Evolutionary conservation across 2,888 invertebrate species (phyloP).

Genomic region (Sinodicranocentrus sp.): DNA sequence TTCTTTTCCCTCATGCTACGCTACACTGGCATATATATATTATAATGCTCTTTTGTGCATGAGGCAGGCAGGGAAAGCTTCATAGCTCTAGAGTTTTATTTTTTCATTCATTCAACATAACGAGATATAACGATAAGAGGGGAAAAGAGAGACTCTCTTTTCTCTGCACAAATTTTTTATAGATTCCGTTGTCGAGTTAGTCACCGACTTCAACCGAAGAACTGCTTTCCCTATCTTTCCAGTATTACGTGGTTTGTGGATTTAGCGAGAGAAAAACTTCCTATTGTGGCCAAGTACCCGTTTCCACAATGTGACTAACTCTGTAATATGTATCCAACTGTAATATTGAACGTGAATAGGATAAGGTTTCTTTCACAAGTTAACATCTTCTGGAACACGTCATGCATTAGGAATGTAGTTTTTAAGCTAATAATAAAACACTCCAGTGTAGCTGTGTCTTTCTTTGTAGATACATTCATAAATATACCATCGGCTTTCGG

Average conservation of each 20-base stretch:
- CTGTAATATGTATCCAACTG: background rate
- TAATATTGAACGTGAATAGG: constrained; percentile 38
- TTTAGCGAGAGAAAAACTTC: no score
- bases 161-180: background rate
- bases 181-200: constrained; percentile 2
- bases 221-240: constrained; percentile 23
- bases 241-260: no score
- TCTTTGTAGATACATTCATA: background rate
- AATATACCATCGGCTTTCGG: background rate
- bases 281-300: background rate
- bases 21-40: constrained; percentile 7
- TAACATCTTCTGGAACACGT: constrained; percentile 41
- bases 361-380: constrained; percentile 46
- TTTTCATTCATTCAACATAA: constrained; percentile 1
- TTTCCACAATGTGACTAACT: constrained; percentile 4
- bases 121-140: background rate
- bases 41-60: background rate
- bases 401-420: constrained; percentile 22
- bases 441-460: constrained; percentile 4
- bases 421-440: constrained; percentile 23
- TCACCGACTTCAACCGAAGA: constrained; percentile 16
- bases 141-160: background rate
- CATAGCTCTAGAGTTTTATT: background rate
- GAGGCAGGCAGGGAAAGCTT: background rate
- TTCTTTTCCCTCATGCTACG: constrained; percentile 10